Evolutionary conservation across 2,113 vertebrate genomes (phyloP), one percentile per base, ranked within the genome.

Genomic region (Scophthalmus maximus): DNA sequence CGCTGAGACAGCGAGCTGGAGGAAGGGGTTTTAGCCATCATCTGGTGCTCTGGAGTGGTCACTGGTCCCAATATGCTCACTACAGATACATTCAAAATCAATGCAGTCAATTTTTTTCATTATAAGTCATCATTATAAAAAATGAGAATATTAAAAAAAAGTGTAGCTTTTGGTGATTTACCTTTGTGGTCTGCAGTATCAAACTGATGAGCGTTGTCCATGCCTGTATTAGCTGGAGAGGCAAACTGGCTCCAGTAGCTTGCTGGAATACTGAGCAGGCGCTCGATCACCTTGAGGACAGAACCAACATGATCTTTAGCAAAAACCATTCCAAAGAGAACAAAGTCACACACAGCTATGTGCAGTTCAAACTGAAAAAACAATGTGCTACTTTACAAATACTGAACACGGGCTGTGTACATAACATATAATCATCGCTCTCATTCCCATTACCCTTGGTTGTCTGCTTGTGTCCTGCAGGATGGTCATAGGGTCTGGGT

Each of bases 31-130:
- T 97, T 98, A 60, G 81, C 76, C 87, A 97, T 90, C 86, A 73
- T 73, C 67, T 97, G 95, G 44, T 95, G 95, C 40, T 98, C 96
- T 0, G 97, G 97, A 47, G 97, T 98, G 3, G 96, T 97, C 78
- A 98, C 89, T 1, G 96, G 96, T 5, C 96, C 97, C 71, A 98
- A 59, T 36, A 98, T 94, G 81, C 96, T 97, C 86, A 96, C 97
- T 98, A 12, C n/a, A 82, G 23, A 66, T 29, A 29, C 26, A 53
- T 22, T 1, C 26, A 55, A 60, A 6, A 52, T 47, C 15, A 56
- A 32, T 15, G 51, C 4, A 69, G 38, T 23, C 15, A 30, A 9
- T 40, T 32, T 4, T 17, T 2, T 2, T 51, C 14, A 15, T 32
- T 14, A 18, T 51, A 26, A 51, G 6, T 25, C 50, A 25, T n/a